Percentiles rank a stretch among this genome's conserved stretches.
Evolutionary conservation across 2,113 vertebrate genomes (phyloP).

Genomic region (Entosphenus tridentatus): DNA sequence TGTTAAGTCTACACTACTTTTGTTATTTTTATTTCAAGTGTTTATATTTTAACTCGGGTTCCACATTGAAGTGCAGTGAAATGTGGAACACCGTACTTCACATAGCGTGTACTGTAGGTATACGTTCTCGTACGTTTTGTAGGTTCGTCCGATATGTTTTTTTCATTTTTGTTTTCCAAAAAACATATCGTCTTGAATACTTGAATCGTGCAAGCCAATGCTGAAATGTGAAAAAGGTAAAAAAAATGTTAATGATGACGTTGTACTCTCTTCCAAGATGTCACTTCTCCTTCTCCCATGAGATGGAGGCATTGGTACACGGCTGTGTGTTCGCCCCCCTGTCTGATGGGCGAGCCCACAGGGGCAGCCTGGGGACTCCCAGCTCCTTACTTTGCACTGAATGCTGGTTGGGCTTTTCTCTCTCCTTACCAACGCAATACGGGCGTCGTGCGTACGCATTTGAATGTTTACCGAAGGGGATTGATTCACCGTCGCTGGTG

Average conservation of each 20-base stretch:
- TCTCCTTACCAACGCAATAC: constrained; percentile 5
- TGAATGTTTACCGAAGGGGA: constrained; percentile 3
- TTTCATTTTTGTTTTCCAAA: too few species aligned
- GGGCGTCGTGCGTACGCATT: constrained; percentile 4
- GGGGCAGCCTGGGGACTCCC: not conserved
- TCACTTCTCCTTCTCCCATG: constrained; percentile 3
- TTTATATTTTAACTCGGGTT: too few species aligned
- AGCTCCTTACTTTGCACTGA: constrained; percentile 6
- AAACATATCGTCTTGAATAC: constrained; percentile 5
- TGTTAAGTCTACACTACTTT: too few species aligned
- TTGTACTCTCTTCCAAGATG: constrained; percentile 1
- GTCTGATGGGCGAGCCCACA: not conserved
- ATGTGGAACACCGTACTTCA: too few species aligned
- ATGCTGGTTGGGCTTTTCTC: not conserved
- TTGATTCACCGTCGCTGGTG: not conserved
- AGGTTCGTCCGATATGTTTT: constrained; percentile 3
- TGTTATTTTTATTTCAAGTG: too few species aligned
- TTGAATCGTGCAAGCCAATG: constrained; percentile 6
- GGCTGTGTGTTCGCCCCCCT: not conserved
- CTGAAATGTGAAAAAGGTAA: constrained; percentile 6
- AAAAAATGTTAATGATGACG: not conserved
- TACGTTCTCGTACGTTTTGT: too few species aligned
- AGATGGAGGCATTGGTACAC: not conserved
- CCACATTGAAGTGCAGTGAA: too few species aligned
- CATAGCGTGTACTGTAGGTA: too few species aligned